Evolutionary conservation across 1,140 invertebrate genomes (phyloP).

Genomic region (Drosophila dunni): DNA sequence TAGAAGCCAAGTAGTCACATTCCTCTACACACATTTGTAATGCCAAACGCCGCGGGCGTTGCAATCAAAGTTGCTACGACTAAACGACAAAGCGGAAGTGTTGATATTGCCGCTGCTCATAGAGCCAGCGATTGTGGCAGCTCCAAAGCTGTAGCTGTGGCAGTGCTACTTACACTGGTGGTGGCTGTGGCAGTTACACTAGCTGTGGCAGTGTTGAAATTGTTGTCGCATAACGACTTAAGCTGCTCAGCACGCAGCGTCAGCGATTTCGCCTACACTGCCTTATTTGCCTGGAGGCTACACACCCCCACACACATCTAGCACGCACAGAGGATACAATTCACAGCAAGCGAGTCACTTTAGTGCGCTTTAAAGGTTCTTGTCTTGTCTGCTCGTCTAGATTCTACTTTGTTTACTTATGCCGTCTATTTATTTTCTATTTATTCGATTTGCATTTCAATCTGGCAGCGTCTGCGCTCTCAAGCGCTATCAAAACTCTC

Average conservation of each 20-base stretch:
- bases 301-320: slow-evolving; percentile 51
- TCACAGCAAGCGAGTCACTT: slow-evolving; percentile 5
- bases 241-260: slow-evolving; percentile 72
- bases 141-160: not conserved
- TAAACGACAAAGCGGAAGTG: slow-evolving; percentile 63
- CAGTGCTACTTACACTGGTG: slow-evolving; percentile 3
- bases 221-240: slow-evolving; percentile 78
- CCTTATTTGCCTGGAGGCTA: slow-evolving; percentile 37
- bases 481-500: slow-evolving; percentile 47
- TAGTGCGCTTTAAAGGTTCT: slow-evolving; percentile 57
- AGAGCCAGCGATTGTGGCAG: slow-evolving; percentile 24
- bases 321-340: slow-evolving; percentile 46
- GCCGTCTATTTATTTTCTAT: slow-evolving; percentile 79
- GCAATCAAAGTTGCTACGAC: slow-evolving; percentile 63
- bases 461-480: slow-evolving; percentile 50
- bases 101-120: slow-evolving; percentile 70
- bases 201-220: slow-evolving; percentile 45
- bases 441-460: slow-evolving; percentile 82
- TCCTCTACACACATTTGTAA: slow-evolving; percentile 43
- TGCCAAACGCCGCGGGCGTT: slow-evolving; percentile 53
- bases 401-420: slow-evolving; percentile 60
- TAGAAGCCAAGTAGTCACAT: slow-evolving; percentile 66
- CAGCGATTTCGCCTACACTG: slow-evolving; percentile 59
- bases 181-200: not conserved
- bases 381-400: slow-evolving; percentile 26